Conservation (phyloP, 2,888 invertebrate species). For the Tetheella fluctuosa region DNA sequence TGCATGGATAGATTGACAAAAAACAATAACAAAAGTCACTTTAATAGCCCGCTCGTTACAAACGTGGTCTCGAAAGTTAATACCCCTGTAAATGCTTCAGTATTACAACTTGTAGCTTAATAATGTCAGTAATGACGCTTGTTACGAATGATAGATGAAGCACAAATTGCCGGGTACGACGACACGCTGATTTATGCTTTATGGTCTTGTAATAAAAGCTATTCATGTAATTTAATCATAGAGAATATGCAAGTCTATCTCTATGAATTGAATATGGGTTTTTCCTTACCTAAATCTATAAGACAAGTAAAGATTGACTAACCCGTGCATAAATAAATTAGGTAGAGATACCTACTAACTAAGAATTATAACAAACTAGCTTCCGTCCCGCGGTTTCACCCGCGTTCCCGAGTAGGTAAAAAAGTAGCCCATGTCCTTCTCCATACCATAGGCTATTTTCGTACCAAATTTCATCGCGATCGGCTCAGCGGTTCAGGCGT, state of each 20-base stretch:
- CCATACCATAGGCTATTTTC: no score
- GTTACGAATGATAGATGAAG: slow-evolving; percentile 66
- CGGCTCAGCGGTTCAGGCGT: no score
- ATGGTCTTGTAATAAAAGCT: background rate
- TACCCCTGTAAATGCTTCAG: slow-evolving; percentile 47
- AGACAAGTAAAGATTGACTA: no score
- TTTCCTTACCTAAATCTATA: no score
- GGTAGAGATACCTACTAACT: no score
- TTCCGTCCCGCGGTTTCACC: no score
- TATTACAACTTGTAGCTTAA: slow-evolving; percentile 48
- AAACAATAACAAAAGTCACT: background rate
- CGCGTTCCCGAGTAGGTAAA: no score
- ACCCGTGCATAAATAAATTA: no score
- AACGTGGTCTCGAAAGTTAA: slow-evolving; percentile 37
- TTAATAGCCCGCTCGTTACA: slow-evolving; percentile 25
- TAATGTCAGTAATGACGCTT: slow-evolving; percentile 51
- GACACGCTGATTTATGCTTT: slow-evolving; percentile 26
- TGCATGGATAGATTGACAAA: background rate
- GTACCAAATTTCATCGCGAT: no score
- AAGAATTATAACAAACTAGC: no score
- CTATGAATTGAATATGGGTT: background rate
- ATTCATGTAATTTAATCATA: slow-evolving; percentile 4
- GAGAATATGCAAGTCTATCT: no score
- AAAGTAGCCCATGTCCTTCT: no score
- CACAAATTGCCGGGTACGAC: slow-evolving; percentile 41